Percentiles rank a stretch among this genome's conserved stretches.
Conservation (phyloP, 2,888 invertebrate species). For the Achlya flavicornis region DNA sequence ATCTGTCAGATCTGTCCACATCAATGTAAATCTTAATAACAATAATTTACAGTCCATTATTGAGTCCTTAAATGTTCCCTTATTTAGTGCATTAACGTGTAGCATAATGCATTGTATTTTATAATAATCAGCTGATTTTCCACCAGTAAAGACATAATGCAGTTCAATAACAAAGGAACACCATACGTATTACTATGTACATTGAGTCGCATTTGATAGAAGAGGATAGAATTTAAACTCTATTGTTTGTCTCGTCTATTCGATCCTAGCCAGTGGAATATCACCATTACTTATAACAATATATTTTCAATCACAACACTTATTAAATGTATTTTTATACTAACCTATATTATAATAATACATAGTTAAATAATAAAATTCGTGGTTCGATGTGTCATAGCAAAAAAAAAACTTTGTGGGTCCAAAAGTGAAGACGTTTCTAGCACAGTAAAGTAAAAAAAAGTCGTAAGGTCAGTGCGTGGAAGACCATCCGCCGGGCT, state of each 20-base stretch:
- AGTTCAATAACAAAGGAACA: background rate
- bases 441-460: no score
- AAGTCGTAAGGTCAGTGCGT: no score
- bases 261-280: background rate
- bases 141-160: background rate
- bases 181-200: background rate
- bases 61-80: background rate
- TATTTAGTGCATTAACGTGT: slow-evolving; percentile 26
- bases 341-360: background rate
- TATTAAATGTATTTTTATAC: background rate
- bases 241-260: background rate
- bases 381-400: background rate
- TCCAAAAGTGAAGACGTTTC: background rate
- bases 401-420: background rate
- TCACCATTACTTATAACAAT: background rate
- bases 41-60: background rate
- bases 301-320: slow-evolving; percentile 2
- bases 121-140: slow-evolving; percentile 18
- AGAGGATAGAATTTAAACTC: background rate
- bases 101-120: slow-evolving; percentile 33
- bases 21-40: background rate
- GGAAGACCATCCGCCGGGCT: no score
- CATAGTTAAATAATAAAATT: background rate
- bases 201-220: background rate
- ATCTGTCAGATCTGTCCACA: no score